Evolutionary conservation across 2,888 invertebrate species (phyloP).

Genomic region (Stenodema calcarata): DNA sequence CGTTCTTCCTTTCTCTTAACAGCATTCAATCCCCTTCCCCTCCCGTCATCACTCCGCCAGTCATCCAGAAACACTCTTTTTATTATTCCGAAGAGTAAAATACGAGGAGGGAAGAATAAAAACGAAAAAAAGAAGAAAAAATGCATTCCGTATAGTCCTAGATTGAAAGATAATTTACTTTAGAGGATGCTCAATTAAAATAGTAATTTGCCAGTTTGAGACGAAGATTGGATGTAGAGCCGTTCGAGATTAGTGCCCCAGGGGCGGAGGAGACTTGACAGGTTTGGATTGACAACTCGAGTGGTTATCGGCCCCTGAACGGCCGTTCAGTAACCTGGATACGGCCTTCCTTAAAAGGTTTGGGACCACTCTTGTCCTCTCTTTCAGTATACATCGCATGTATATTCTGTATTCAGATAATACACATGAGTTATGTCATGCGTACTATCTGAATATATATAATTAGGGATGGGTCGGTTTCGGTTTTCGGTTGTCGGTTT

Average conservation of each 20-base stretch:
- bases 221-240: constrained; percentile 47
- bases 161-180: constrained; percentile 51
- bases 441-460: too few relatives aligned
- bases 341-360: too few relatives aligned
- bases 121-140: constrained; percentile 40
- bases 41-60: background rate
- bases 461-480: too few relatives aligned
- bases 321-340: constrained; percentile 5
- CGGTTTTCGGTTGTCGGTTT: too few relatives aligned
- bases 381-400: too few relatives aligned
- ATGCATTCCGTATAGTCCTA: constrained; percentile 49
- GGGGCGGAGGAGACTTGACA: constrained; percentile 26
- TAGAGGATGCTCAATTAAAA: constrained; percentile 50
- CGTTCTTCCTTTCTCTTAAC: constrained; percentile 48
- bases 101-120: constrained; percentile 17
- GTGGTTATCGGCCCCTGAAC: constrained; percentile 37
- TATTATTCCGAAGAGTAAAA: constrained; percentile 40
- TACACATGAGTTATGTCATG: too few relatives aligned
- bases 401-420: too few relatives aligned
- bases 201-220: constrained; percentile 50
- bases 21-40: constrained; percentile 38
- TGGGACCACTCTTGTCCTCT: too few relatives aligned
- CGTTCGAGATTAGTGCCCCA: constrained; percentile 41
- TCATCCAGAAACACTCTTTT: constrained; percentile 43
- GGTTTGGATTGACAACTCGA: constrained; percentile 31